A percentile compares a stretch with the other conserved stretches of the same genome.
phyloP scores from a whole-genome alignment of 2,888 invertebrate species.

The Dendrolimus houi region DNA sequence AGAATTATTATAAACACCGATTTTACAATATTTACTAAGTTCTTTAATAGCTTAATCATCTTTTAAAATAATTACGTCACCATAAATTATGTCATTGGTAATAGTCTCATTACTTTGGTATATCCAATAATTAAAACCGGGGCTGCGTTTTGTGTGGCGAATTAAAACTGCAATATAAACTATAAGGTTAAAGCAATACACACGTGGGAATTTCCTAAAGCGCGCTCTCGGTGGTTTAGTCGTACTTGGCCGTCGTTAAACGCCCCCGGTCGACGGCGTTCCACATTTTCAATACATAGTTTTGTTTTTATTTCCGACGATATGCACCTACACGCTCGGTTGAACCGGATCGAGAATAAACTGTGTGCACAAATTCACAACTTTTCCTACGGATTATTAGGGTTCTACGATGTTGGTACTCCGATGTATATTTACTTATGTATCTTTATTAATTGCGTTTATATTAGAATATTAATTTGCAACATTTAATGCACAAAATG shows the following conservation, averaged over 20 bases:
- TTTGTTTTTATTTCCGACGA: slow-evolving; percentile 6
- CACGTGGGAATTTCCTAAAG: not conserved
- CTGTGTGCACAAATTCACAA: not conserved
- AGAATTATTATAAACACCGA: no score
- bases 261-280: slow-evolving; percentile 1
- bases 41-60: no score
- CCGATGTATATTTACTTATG: not conserved
- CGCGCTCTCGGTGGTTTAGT: not conserved
- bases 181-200: not conserved
- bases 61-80: no score
- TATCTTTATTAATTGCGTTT: no score
- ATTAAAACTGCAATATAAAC: not conserved
- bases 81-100: no score
- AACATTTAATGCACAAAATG: no score
- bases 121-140: no score
- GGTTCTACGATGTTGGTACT: not conserved
- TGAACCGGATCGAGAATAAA: not conserved
- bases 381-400: not conserved
- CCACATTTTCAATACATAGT: slow-evolving; percentile 5
- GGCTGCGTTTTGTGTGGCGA: no score
- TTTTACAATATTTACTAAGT: no score
- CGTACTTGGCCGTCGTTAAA: not conserved
- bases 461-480: no score
- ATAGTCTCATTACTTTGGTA: no score
- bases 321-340: slow-evolving; percentile 2